Conservation (phyloP, 2,797 vertebrate genomes). For the Eulemur mongoz region DNA sequence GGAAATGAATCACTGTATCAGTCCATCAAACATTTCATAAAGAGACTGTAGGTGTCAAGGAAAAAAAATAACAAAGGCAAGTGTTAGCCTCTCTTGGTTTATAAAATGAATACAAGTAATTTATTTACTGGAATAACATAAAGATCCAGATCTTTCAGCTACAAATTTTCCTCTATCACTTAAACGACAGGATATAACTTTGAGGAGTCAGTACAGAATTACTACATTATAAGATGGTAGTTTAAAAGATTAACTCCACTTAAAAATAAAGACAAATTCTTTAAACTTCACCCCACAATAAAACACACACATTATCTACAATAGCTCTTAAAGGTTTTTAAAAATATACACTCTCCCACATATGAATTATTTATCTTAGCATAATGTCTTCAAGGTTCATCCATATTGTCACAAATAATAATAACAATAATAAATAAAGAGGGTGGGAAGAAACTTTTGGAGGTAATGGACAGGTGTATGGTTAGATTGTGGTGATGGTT, state of each 20-base stretch:
- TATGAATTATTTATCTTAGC: not conserved
- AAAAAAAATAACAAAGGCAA: not conserved
- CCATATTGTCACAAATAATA: not conserved
- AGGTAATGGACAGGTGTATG: not conserved
- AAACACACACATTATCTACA: not conserved
- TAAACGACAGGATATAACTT: not conserved
- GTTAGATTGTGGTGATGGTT: not conserved
- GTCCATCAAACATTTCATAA: not conserved
- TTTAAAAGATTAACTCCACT: constrained; percentile 5
- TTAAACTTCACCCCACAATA: not conserved
- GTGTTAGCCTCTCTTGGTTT: not conserved
- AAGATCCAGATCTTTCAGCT: not conserved
- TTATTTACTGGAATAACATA: constrained; percentile 19
- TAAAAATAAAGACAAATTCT: not conserved
- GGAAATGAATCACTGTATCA: not conserved
- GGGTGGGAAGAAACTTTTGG: not conserved
- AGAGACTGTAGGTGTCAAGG: not conserved
- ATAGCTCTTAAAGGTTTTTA: not conserved
- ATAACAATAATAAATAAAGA: not conserved
- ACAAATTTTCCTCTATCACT: not conserved
- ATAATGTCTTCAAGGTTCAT: not conserved
- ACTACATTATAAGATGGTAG: not conserved
- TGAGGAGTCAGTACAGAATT: not conserved
- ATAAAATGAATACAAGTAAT: not conserved
- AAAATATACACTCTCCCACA: not conserved